Evolutionary conservation across 2,888 invertebrate species (phyloP).

Genomic region (Conchocele bisecta): DNA sequence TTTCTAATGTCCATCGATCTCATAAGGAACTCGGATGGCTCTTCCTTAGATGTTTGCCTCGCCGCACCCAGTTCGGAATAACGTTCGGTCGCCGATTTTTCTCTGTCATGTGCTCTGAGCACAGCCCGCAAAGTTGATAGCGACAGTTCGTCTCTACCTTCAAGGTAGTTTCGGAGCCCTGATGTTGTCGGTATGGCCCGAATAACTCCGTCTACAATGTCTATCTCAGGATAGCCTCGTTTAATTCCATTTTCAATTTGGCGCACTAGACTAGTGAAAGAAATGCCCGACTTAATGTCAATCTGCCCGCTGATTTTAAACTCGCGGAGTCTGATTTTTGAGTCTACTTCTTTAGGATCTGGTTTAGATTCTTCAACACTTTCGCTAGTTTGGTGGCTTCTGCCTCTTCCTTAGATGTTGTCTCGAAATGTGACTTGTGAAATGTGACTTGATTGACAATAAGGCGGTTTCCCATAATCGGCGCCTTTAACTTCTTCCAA

Average conservation of each 20-base stretch:
- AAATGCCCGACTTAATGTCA: slow-evolving; percentile 1
- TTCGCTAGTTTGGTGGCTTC: no score
- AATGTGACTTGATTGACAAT: no score
- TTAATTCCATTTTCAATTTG: not conserved
- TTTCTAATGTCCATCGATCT: slow-evolving; percentile 16
- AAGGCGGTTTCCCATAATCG: not conserved
- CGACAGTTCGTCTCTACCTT: not conserved
- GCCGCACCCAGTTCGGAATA: slow-evolving; percentile 18
- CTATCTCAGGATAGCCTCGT: not conserved
- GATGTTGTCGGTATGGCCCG: slow-evolving; percentile 5
- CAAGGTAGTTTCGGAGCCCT: not conserved
- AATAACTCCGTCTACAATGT: not conserved
- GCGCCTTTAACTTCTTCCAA: not conserved
- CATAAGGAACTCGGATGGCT: slow-evolving; percentile 13
- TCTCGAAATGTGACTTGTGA: no score
- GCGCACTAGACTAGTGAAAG: not conserved
- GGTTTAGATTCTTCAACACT: no score
- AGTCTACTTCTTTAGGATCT: no score
- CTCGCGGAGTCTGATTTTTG: no score
- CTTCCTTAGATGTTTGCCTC: slow-evolving; percentile 11
- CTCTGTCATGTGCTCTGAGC: slow-evolving; percentile 18
- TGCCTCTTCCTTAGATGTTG: no score
- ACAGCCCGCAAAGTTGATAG: not conserved
- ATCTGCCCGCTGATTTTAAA: slow-evolving; percentile 3
- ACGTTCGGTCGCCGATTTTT: slow-evolving; percentile 22